Evolutionary conservation across 2,113 vertebrate species (phyloP).

Genomic region (Pipra filicauda): DNA sequence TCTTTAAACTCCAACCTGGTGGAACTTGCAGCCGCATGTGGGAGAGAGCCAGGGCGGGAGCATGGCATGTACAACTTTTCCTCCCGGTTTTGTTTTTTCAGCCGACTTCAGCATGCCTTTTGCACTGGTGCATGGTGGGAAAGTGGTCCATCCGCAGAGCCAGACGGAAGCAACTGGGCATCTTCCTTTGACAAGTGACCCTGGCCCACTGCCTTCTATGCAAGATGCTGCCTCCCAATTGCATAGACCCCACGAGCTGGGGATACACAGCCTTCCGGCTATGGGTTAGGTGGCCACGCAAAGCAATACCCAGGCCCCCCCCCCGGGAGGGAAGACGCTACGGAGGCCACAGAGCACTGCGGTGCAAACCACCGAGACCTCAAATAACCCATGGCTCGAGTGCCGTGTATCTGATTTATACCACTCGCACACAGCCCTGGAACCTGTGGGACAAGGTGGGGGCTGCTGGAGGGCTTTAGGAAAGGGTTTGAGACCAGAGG

Average conservation of each 20-base stretch:
- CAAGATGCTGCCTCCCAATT: slow-evolving; percentile 68
- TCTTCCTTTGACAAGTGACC: slow-evolving; percentile 67
- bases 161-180: slow-evolving; percentile 79
- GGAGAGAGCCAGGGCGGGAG: slow-evolving; percentile 71
- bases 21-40: slow-evolving; percentile 77
- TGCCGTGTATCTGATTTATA: slow-evolving; percentile 81
- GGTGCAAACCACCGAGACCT: not conserved
- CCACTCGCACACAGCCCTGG: slow-evolving; percentile 78
- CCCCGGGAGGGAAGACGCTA: slow-evolving; percentile 10
- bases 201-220: slow-evolving; percentile 68
- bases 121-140: slow-evolving; percentile 73
- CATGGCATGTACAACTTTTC: slow-evolving; percentile 78
- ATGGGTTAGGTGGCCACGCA: slow-evolving; percentile 60
- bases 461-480: slow-evolving; percentile 31
- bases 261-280: slow-evolving; percentile 73
- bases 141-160: slow-evolving; percentile 63
- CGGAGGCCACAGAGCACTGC: slow-evolving; percentile 7
- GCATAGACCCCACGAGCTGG: slow-evolving; percentile 64
- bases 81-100: slow-evolving; percentile 71
- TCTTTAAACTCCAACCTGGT: slow-evolving; percentile 81
- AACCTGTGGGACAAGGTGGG: slow-evolving; percentile 55
- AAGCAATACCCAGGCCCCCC: slow-evolving; percentile 22
- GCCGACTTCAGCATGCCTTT: slow-evolving; percentile 74
- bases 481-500: not conserved
- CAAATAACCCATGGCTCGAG: slow-evolving; percentile 67